Percentiles rank a stretch among this genome's conserved stretches.
Evolutionary conservation across 1,140 invertebrate genomes (phyloP).

Genomic region (Patella vulgata): DNA sequence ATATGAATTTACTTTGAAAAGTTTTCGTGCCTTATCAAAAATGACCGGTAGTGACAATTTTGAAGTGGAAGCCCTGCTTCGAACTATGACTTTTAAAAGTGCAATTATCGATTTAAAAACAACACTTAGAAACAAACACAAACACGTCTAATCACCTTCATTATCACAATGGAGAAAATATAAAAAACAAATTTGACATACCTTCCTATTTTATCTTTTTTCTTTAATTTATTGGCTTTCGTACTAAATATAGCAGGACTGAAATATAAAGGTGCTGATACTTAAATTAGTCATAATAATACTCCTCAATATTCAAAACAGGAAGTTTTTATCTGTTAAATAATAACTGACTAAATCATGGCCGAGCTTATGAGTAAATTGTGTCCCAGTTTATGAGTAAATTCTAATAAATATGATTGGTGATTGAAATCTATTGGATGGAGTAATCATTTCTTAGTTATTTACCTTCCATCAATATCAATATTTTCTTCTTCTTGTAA

Average conservation of each 20-base stretch:
- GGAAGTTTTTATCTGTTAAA: too few species aligned
- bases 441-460: too few species aligned
- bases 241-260: constrained; percentile 32
- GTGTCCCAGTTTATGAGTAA: too few species aligned
- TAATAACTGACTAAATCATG: too few species aligned
- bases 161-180: constrained; percentile 59
- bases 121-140: constrained; percentile 6
- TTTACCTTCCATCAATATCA: constrained; percentile 73
- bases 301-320: neutral
- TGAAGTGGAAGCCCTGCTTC: constrained; percentile 9
- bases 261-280: constrained; percentile 18
- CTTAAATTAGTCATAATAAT: neutral
- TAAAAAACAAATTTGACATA: constrained; percentile 43
- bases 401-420: too few species aligned
- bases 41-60: neutral
- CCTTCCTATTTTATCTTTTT: constrained; percentile 24
- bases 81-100: constrained; percentile 6
- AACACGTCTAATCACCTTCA: constrained; percentile 56
- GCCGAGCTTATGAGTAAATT: too few species aligned
- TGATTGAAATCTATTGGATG: too few species aligned
- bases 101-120: constrained; percentile 28
- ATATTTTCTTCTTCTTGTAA: constrained; percentile 78
- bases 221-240: constrained; percentile 31
- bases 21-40: too few species aligned
- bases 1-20: too few species aligned